phyloP scores from a whole-genome alignment of 2,888 invertebrate genomes.

The Thera obeliscata region DNA sequence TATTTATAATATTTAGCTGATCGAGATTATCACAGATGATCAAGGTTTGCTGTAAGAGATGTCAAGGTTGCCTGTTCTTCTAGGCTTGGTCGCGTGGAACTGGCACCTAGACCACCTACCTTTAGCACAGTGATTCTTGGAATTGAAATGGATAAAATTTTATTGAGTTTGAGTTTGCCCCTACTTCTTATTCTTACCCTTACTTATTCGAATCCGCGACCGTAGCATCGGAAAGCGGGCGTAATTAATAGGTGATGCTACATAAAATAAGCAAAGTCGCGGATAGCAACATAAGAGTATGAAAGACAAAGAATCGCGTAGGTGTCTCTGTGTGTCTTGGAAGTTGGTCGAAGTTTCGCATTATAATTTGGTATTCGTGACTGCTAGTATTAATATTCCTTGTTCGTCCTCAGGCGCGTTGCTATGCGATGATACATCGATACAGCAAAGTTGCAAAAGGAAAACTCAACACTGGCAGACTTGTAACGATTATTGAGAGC shows the following conservation, averaged over 20 bases:
- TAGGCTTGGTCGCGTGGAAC: too few species aligned
- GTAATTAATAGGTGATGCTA: too few species aligned
- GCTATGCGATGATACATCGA: constrained; percentile 76
- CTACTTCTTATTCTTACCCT: too few species aligned
- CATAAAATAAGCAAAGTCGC: not conserved
- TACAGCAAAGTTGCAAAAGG: constrained; percentile 46
- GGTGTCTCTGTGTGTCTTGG: constrained; percentile 42
- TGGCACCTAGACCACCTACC: too few species aligned
- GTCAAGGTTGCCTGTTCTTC: too few species aligned
- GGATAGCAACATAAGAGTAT: constrained; percentile 16
- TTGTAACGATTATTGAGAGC: not conserved
- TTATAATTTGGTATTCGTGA: constrained; percentile 70
- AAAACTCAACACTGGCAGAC: not conserved
- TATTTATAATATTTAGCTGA: not conserved
- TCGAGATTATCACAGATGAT: too few species aligned
- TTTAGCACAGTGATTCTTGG: too few species aligned
- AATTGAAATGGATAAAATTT: too few species aligned
- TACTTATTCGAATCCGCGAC: too few species aligned
- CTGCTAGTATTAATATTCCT: constrained; percentile 73
- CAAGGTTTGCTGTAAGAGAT: too few species aligned
- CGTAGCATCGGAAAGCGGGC: too few species aligned
- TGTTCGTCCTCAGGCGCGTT: constrained; percentile 58
- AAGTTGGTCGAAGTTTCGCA: constrained; percentile 54
- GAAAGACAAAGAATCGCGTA: constrained; percentile 28
- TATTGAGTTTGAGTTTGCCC: too few species aligned